A percentile compares a stretch with the other conserved stretches of the same genome.
These are phyloP conservation scores for Eupithecia tripunctaria DNA, from an alignment of 2,888 invertebrate species.

Conservation along the genomic window DNA sequence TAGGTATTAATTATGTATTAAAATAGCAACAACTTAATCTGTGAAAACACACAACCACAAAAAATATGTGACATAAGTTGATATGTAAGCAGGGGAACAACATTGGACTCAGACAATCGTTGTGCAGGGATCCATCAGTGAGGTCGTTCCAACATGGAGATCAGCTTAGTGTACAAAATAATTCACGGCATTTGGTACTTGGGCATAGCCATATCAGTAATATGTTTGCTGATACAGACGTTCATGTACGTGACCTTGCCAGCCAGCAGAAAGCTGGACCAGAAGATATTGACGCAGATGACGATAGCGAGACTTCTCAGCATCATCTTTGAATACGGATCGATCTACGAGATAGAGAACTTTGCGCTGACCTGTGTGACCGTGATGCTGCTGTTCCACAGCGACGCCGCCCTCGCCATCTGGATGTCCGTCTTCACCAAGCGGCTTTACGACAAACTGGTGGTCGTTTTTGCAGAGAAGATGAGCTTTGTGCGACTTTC, in stretches of 20 bases:
- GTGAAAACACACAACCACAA: constrained; percentile 9
- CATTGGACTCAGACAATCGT: not conserved
- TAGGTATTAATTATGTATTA: constrained; percentile 6
- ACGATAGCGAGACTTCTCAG: constrained; percentile 25
- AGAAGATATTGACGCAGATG: constrained; percentile 29
- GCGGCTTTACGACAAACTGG: constrained; percentile 24
- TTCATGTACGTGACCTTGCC: constrained; percentile 22
- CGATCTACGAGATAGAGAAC: constrained; percentile 22
- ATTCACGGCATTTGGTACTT: constrained; percentile 24
- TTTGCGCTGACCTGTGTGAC: constrained; percentile 11
- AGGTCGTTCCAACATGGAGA: constrained; percentile 24
- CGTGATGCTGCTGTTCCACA: constrained; percentile 20
- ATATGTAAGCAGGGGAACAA: constrained; percentile 4
- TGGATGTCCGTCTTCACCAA: constrained; percentile 32
- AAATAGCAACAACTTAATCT: not conserved
- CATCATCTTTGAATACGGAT: constrained; percentile 28
- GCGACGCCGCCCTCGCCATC: constrained; percentile 23
- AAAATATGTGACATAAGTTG: not conserved
- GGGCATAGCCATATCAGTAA: constrained; percentile 18
- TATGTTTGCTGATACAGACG: constrained; percentile 19
- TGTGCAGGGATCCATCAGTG: not conserved
- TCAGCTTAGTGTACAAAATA: constrained; percentile 18
- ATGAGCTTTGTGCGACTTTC: constrained; percentile 19
- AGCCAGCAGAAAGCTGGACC: constrained; percentile 25
- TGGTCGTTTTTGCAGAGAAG: constrained; percentile 21